Conservation (phyloP, 2,113 vertebrate genomes). For the Lepus timidus region DNA sequence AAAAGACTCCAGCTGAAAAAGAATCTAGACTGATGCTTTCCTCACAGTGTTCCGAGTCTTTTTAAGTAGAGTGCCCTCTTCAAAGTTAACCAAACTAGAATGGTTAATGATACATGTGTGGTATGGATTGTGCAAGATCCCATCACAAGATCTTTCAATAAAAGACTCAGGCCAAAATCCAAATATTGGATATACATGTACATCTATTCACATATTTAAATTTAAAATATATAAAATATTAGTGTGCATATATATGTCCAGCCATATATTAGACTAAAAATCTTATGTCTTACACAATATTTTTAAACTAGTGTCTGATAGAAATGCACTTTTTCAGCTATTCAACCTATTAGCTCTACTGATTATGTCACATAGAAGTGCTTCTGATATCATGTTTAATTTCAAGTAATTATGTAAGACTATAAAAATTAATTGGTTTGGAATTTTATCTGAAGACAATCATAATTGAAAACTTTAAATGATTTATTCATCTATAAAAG, state of each 20-base stretch:
- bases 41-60: neutral
- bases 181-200: neutral
- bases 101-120: neutral
- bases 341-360: neutral
- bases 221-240: neutral
- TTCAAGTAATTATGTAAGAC: neutral
- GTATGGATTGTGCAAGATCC: neutral
- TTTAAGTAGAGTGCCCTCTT: neutral
- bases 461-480: neutral
- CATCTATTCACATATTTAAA: neutral
- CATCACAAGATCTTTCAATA: neutral
- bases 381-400: neutral
- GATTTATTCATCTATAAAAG: neutral
- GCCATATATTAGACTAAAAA: neutral
- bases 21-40: neutral
- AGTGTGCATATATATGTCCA: neutral
- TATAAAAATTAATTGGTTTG: neutral
- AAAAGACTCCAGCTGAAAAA: neutral
- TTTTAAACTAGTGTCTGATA: neutral
- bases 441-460: constrained; percentile 4
- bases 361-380: neutral
- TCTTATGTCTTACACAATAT: neutral
- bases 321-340: neutral
- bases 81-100: neutral
- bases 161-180: neutral